phyloP scores from a whole-genome alignment of 2,888 invertebrate species.

The Pyralis farinalis region DNA sequence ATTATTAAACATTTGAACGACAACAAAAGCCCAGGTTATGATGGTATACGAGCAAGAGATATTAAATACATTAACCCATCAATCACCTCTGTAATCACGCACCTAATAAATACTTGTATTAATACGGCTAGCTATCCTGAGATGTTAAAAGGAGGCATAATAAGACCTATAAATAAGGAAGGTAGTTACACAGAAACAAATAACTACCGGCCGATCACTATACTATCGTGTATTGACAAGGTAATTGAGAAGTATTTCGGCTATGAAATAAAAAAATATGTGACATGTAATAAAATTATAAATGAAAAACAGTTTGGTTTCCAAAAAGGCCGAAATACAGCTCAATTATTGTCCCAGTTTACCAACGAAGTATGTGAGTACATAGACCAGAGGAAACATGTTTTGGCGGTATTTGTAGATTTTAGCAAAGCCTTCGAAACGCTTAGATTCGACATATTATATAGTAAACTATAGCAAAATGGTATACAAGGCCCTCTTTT shows the following conservation, averaged over 20 bases:
- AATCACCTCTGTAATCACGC: constrained; percentile 8
- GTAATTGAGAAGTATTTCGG: constrained; percentile 6
- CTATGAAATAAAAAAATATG: constrained; percentile 8
- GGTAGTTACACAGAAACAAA: neutral
- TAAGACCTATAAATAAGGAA: constrained; percentile 19
- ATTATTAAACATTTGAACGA: too few relatives aligned
- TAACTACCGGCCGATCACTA: constrained; percentile 9
- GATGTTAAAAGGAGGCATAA: constrained; percentile 16
- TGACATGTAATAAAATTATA: constrained; percentile 2
- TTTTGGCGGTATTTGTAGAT: constrained; percentile 15
- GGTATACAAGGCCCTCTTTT: constrained; percentile 18
- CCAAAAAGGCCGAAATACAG: constrained; percentile 6
- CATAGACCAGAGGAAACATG: constrained; percentile 6
- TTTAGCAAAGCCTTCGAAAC: constrained; percentile 17
- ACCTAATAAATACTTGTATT: constrained; percentile 13
- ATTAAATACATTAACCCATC: constrained; percentile 6
- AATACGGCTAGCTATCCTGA: constrained; percentile 11
- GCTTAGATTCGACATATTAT: constrained; percentile 5
- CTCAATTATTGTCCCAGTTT: constrained; percentile 3
- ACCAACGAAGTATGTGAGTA: constrained; percentile 7
- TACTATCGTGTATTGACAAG: constrained; percentile 8
- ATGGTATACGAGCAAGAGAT: constrained; percentile 14
- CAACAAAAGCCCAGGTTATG: constrained; percentile 18
- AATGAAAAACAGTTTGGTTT: constrained; percentile 8
- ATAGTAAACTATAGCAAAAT: constrained; percentile 6